Base-by-base conservation (phyloP, 1,140 invertebrate species). In the Diabrotica undecimpunctata region DNA sequence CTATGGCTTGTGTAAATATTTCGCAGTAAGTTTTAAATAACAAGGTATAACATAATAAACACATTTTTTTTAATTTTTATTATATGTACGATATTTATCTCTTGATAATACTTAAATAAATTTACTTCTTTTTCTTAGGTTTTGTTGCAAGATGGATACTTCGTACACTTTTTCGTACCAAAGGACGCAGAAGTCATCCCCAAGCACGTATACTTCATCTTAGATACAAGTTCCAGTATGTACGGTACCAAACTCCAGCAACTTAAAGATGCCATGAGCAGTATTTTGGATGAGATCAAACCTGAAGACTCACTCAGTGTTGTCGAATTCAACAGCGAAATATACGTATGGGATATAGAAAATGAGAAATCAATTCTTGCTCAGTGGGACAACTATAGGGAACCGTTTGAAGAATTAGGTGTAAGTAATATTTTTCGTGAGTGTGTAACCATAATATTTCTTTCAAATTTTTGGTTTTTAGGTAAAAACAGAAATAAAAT, bases 151-250 rank as follows among this genome's bases (percentile, higher is more conserved):
- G 85, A 90, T 70, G 89, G 89, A 0, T 90, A 90, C 75, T 91
- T 90, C 76, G 87, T 90, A 3, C 89, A 90, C 71, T 90, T 88
- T 80, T 88, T 89, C 71, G 84, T 87, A 2, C 88, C 88, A 0
- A 69, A 66, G 5, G 78, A 81, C 35, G 75, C 89, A 58, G 78
- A 82, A 46, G 81, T 86, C 5, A 76, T 90, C 52, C 82, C 81
- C 11, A 89, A 89, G 73, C 84, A 90, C 66, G 87, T 88, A 6
- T 81, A 90, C 5, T 90, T 91, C 72, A 84, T 90, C 1, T 78
- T 90, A 60, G 89, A 90, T 74, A 83, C 85, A 0, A 88, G 87
- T 41, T 85, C 85, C 9, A 90, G 88, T 46, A 91, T 90, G 88
- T 75, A 75, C 36, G 88, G 86, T 10, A 78, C 76, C 50, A 88